Evolutionary conservation across 2,888 invertebrate genomes (phyloP), one percentile per base, ranked within the genome.

Genomic region (Melikaiella ostensackeni): DNA sequence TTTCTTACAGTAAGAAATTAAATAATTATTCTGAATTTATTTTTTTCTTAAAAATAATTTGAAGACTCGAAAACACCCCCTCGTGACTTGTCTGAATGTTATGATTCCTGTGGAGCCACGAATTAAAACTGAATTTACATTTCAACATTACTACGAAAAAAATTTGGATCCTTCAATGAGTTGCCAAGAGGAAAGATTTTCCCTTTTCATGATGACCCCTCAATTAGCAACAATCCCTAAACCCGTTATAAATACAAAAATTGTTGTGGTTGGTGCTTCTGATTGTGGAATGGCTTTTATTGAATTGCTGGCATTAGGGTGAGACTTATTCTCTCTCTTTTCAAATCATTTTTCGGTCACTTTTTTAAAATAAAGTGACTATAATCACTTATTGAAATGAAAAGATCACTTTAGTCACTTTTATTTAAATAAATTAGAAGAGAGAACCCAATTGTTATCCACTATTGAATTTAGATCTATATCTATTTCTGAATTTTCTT

Each of bases 181-280:
- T 19, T n/a, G 9, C 64, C 13, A 73, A 35, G 75, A 84, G 19
- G 70, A 88, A 27, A 91, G 92, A 16, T 94, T 93, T 81, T 93
- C 95, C 0, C 88, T 95, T 1, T 95, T 94, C 91, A 84, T 93
- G 2, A 89, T 94, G 62, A 94, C 94, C 62, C 90, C 93, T 1
- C 92, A 93, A 0, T 84, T 94, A 66, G 92, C 93, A 3, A 92
- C 92, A 83, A 82, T 93, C 21, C 92, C 92, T 0, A 93, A 93
- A 84, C 88, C 92, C 0, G 92, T 92, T 57, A 91, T 95, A 11
- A 95, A 95, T 81, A 92, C 91, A 19, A 93, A 93, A 84, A 94
- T 96, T 59, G 94, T 95, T 0, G 93, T 96, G 0, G 93, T 95
- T 0, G 95, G 95, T 0, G 94, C 94, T 1, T 95, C 95, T 77